phyloP scores from a whole-genome alignment of 2,888 invertebrate species.

The Pseudanteris insignis region DNA sequence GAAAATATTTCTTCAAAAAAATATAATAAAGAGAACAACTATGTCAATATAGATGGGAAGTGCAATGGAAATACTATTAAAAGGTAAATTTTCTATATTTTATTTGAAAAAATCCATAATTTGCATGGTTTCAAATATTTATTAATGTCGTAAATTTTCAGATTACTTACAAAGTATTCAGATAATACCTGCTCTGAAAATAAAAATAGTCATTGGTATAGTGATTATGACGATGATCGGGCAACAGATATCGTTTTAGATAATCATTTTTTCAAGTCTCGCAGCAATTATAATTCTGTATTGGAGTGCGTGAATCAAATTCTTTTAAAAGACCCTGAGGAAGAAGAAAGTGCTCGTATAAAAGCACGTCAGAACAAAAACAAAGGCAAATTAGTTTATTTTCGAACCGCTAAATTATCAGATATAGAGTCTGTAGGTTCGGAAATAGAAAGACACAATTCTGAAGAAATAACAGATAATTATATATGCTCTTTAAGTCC shows the following conservation, averaged over 20 bases:
- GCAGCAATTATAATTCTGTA: slow-evolving; percentile 83
- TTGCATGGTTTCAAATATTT: too few species aligned
- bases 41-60: too few species aligned
- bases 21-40: too few species aligned
- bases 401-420: slow-evolving; percentile 62
- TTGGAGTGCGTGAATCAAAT: slow-evolving; percentile 88
- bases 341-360: slow-evolving; percentile 63
- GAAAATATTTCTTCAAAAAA: too few species aligned
- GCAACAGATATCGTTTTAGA: slow-evolving; percentile 69
- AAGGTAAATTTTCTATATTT: too few species aligned
- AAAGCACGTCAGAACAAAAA: slow-evolving; percentile 63
- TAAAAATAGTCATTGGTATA: slow-evolving; percentile 81
- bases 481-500: slow-evolving; percentile 9
- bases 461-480: slow-evolving; percentile 55
- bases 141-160: too few species aligned
- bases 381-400: slow-evolving; percentile 61
- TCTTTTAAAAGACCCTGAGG: slow-evolving; percentile 76
- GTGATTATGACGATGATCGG: slow-evolving; percentile 80
- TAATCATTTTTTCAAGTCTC: slow-evolving; percentile 62
- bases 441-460: slow-evolving; percentile 63
- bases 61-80: too few species aligned
- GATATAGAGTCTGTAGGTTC: slow-evolving; percentile 65
- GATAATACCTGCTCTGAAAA: too few species aligned
- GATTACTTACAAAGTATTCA: too few species aligned
- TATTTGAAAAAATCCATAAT: too few species aligned